Conservation (phyloP, 2,113 vertebrate species). For the Oncorhynchus clarkii region DNA sequence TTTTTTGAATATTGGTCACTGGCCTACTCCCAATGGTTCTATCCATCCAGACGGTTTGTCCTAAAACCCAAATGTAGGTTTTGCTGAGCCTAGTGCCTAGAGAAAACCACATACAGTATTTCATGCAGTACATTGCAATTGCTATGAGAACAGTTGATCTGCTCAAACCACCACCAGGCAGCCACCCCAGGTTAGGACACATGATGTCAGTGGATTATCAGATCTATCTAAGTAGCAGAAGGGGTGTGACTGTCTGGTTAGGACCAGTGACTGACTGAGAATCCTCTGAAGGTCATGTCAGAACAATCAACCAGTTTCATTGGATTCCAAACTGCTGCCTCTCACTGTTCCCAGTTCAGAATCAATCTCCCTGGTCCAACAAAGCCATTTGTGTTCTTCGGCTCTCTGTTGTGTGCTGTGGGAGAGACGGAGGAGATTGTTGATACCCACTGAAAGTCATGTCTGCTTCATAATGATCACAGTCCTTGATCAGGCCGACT, state of each 20-base stretch:
- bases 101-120: no score
- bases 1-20: no score
- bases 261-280: slow-evolving; percentile 4
- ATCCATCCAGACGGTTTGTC: no score
- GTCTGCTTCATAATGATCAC: slow-evolving; percentile 27
- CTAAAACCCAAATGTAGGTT: no score
- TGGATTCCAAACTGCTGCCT: slow-evolving; percentile 26
- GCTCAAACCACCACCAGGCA: background rate
- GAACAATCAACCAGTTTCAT: slow-evolving; percentile 34
- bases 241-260: background rate
- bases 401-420: slow-evolving; percentile 10
- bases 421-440: slow-evolving; percentile 31
- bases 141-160: background rate
- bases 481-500: slow-evolving; percentile 31
- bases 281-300: slow-evolving; percentile 26
- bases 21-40: no score
- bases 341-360: slow-evolving; percentile 10
- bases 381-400: slow-evolving; percentile 37
- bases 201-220: slow-evolving; percentile 25
- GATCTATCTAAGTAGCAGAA: background rate
- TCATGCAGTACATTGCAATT: background rate
- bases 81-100: no score
- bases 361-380: slow-evolving; percentile 24
- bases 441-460: slow-evolving; percentile 32
- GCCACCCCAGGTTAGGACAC: background rate